Conservation (phyloP, 2,888 invertebrate genomes). For the Meghimatium bilineatum region DNA sequence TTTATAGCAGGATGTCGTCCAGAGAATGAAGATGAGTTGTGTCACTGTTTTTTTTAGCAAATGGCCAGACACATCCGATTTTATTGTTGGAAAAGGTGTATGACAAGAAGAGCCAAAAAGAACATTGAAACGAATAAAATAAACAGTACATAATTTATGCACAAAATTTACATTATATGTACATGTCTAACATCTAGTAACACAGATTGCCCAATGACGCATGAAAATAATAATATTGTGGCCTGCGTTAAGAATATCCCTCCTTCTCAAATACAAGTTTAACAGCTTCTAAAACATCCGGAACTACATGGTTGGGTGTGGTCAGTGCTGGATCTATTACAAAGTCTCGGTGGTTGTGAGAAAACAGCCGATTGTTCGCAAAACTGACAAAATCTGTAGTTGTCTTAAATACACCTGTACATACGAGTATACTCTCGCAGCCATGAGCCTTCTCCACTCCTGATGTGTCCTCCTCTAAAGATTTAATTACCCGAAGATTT, state of each 20-base stretch:
- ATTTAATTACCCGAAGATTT: slow-evolving; percentile 47
- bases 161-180: no score
- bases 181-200: background rate
- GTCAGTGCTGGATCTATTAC: slow-evolving; percentile 77
- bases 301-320: slow-evolving; percentile 80
- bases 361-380: slow-evolving; percentile 70
- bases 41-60: no score
- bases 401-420: slow-evolving; percentile 81
- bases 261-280: slow-evolving; percentile 79
- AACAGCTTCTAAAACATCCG: slow-evolving; percentile 81
- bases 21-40: no score
- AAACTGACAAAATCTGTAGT: slow-evolving; percentile 76
- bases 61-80: no score
- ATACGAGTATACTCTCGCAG: slow-evolving; percentile 78
- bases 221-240: background rate
- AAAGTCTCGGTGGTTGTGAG: slow-evolving; percentile 82
- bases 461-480: slow-evolving; percentile 52
- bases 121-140: no score
- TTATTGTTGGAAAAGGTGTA: no score
- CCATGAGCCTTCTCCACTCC: slow-evolving; percentile 57
- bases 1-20: no score
- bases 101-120: no score
- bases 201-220: background rate
- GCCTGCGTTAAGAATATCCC: slow-evolving; percentile 26
- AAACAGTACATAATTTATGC: no score